A percentile compares a stretch with the other conserved stretches of the same genome.
Evolutionary conservation across 1,140 invertebrate species (phyloP).

Genomic region (Aricia agestis): DNA sequence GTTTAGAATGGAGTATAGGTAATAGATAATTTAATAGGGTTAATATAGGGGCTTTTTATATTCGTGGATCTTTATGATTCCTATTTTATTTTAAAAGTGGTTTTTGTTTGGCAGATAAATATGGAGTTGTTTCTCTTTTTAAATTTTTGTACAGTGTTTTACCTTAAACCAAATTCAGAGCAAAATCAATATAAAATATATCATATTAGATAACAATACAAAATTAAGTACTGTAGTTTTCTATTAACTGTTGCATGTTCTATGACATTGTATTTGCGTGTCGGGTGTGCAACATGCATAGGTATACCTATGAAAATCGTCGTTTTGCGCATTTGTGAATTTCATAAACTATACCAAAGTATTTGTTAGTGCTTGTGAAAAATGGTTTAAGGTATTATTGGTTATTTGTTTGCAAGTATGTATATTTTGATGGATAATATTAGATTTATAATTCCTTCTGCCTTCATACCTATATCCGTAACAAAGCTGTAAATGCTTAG

Average conservation of each 20-base stretch:
- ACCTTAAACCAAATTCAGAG: constrained; percentile 1
- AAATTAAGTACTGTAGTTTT: too few species aligned
- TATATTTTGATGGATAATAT: constrained; percentile 13
- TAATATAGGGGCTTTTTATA: constrained; percentile 62
- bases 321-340: not conserved
- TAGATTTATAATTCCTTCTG: constrained; percentile 6
- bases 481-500: not conserved
- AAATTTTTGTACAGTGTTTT: constrained; percentile 17
- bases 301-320: not conserved
- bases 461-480: not conserved
- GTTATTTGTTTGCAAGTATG: constrained; percentile 10
- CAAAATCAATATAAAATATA: not conserved
- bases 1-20: constrained; percentile 63
- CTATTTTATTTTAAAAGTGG: constrained; percentile 34
- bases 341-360: constrained; percentile 1
- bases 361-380: not conserved
- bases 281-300: not conserved
- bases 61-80: constrained; percentile 39
- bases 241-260: too few species aligned
- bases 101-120: constrained; percentile 22
- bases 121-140: constrained; percentile 22
- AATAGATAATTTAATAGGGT: constrained; percentile 68
- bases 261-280: too few species aligned
- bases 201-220: too few species aligned
- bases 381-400: constrained; percentile 10